Evolutionary conservation across 2,113 vertebrate species (phyloP), one percentile per base, ranked within the genome.

Genomic region (Solea senegalensis): DNA sequence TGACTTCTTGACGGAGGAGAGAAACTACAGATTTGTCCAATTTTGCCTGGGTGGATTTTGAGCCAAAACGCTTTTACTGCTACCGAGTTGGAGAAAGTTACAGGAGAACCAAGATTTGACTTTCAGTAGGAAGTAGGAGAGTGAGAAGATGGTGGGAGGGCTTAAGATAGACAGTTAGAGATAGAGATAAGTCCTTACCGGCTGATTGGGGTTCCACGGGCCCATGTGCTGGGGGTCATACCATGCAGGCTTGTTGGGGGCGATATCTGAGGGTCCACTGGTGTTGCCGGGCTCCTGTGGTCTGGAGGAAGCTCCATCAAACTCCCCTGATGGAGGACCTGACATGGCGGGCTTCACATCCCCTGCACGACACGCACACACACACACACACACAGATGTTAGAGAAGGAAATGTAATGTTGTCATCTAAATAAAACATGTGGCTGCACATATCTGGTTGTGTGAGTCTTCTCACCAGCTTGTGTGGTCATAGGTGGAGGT

Each of bases 141-240:
- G 21, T 21, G 21, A 21, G 21, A 21, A 21, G 21, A 21, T 21
- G 21, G 21, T 21, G 21, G 21, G 21, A 21, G 21, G 21, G 51
- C 51, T 21, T 53, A 15, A 26, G 21, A 53, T 26, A n/a, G 9
- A 12, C 54, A 60, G 7, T 61, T 2, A 39, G 0, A 69, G 0
- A 53, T 14, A 16, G 0, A 16, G 9, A 0, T 4, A 48, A 4
- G 11, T 40, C 45, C 78, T 87, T 84, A 93, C 93, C 48, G 92
- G 93, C 70, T 94, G 94, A 76, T 90, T 93, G 9, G 93, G 93
- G 91, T 97, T 97, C 97, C 97, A 98, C 0, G 95, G 92, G 0
- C 95, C 94, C 28, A 98, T 94, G 0, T 96, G 96, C 51, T 97
- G 97, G 2, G 96, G 94, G 9, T 99, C 97, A 62, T 96, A 99